A percentile compares a stretch with the other conserved stretches of the same genome.
These are phyloP conservation scores for Hemiscyllium ocellatum DNA, from an alignment of 2,113 vertebrate genomes.

Conservation along the genomic window DNA sequence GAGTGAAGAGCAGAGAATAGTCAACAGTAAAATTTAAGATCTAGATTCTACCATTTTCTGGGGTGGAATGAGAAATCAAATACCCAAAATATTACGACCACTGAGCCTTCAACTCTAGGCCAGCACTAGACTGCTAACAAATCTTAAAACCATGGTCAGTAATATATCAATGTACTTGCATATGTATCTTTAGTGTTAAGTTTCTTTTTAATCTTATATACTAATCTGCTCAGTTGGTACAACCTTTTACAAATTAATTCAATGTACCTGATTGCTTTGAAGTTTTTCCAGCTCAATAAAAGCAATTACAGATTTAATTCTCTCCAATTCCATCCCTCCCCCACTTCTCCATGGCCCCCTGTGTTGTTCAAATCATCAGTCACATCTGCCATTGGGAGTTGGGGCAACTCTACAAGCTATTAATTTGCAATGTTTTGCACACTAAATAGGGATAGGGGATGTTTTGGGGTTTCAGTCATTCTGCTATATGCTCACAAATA, in stretches of 20 bases:
- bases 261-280: neutral
- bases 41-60: too few relatives aligned
- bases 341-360: neutral
- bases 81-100: neutral
- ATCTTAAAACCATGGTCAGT: neutral
- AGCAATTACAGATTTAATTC: neutral
- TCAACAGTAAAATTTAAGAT: too few relatives aligned
- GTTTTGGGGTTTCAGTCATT: neutral
- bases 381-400: neutral
- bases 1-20: neutral
- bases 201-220: neutral
- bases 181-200: neutral
- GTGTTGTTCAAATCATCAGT: neutral
- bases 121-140: neutral
- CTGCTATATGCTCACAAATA: neutral
- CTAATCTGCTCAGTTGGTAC: neutral
- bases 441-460: neutral
- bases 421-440: neutral
- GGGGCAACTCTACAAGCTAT: neutral
- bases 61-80: neutral
- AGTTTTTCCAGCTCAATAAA: neutral
- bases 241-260: neutral
- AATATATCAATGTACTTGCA: neutral
- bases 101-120: neutral
- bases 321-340: neutral